Evolutionary conservation across 2,113 vertebrate species (phyloP).

Genomic region (Azemiops feae): DNA sequence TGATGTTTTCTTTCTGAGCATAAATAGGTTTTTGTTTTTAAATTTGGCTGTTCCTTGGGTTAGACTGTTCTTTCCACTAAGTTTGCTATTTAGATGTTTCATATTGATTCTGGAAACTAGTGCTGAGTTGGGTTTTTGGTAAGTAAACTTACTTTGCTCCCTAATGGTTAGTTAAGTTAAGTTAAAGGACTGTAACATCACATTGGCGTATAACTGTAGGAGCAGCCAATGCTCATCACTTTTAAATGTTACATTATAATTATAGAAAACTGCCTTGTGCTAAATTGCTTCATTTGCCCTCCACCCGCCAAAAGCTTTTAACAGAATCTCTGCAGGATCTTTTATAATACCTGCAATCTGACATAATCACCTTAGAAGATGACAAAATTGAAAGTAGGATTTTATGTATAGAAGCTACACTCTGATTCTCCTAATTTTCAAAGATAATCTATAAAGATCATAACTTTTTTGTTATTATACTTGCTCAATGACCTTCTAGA

Average conservation of each 20-base stretch:
- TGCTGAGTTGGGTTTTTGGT: not conserved
- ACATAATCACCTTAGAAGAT: not conserved
- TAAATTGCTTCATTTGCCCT: not conserved
- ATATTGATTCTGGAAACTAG: not conserved
- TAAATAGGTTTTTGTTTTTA: not conserved
- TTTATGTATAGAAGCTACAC: not conserved
- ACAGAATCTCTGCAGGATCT: not conserved
- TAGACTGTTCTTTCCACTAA: not conserved
- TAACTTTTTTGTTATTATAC: conserved; percentile 24
- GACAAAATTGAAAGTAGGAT: not conserved
- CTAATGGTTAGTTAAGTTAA: conserved; percentile 1
- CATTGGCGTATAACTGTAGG: not conserved
- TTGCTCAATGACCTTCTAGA: conserved; percentile 31
- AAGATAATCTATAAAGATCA: not conserved
- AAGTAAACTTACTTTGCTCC: not conserved
- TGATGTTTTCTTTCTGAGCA: not conserved
- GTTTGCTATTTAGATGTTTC: not conserved
- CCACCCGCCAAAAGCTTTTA: not conserved
- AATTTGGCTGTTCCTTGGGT: not conserved
- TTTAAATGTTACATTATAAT: not conserved
- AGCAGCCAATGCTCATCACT: not conserved
- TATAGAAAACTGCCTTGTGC: not conserved
- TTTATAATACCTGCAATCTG: not conserved
- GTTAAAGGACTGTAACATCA: not conserved
- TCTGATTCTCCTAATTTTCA: not conserved